Percentiles rank a stretch among this genome's conserved stretches.
Conservation (phyloP, 2,797 vertebrate genomes). For the Mus caroli region DNA sequence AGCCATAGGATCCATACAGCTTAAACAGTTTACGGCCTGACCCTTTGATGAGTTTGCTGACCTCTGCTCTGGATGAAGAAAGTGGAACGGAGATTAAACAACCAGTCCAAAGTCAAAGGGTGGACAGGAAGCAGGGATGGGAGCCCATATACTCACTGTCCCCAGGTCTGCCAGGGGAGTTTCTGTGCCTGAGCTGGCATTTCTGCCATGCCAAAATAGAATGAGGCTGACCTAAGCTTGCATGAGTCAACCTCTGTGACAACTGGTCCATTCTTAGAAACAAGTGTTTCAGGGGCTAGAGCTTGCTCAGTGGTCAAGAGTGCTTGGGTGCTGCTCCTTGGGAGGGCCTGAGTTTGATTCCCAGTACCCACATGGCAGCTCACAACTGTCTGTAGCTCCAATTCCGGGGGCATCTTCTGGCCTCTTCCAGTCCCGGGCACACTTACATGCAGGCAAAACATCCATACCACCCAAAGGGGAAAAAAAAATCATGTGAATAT, state of each 20-base stretch:
- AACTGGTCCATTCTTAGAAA: background rate
- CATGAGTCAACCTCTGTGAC: background rate
- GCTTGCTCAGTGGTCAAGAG: background rate
- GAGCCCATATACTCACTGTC: background rate
- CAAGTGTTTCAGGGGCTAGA: background rate
- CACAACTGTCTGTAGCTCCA: background rate
- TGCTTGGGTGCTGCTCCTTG: too few species aligned
- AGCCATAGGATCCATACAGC: background rate
- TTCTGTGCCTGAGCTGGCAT: background rate
- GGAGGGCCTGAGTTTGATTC: too few species aligned
- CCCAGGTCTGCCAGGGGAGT: background rate
- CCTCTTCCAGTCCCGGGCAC: background rate
- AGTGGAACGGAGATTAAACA: constrained; percentile 31
- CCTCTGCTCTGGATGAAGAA: constrained; percentile 9
- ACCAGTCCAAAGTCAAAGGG: background rate
- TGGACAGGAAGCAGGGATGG: background rate
- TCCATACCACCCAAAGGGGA: background rate
- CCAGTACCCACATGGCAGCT: background rate
- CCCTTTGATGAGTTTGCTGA: background rate
- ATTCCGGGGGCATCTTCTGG: background rate
- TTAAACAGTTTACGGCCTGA: background rate
- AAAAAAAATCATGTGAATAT: background rate
- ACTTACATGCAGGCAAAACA: background rate
- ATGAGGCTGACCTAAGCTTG: background rate
- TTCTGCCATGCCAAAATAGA: background rate